These are phyloP conservation scores for Ceraclea dissimilis DNA, from an alignment of 2,888 invertebrate genomes.

Conservation along the genomic window DNA sequence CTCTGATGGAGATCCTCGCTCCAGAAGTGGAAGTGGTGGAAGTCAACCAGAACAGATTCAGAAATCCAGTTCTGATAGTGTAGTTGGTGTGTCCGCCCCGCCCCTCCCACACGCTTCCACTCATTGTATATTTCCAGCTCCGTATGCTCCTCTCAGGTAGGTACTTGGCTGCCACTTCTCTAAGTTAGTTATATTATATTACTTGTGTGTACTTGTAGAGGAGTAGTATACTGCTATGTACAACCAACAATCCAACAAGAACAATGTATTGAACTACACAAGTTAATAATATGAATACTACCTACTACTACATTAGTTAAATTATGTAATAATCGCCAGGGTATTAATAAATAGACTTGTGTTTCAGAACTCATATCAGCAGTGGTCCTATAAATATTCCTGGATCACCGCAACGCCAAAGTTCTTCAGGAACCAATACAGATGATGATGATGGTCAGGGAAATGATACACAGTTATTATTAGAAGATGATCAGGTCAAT, in stretches of 20 bases:
- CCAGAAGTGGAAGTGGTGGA: constrained; percentile 32
- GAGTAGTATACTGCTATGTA: too few species aligned
- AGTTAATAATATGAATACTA: too few species aligned
- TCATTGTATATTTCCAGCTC: constrained; percentile 29
- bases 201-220: neutral
- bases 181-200: neutral
- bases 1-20: constrained; percentile 31
- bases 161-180: too few species aligned
- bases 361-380: constrained; percentile 26
- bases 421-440: constrained; percentile 38
- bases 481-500: constrained; percentile 20
- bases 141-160: constrained; percentile 17
- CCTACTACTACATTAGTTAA: too few species aligned
- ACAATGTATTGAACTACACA: too few species aligned
- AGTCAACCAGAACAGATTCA: constrained; percentile 26
- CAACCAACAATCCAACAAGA: too few species aligned
- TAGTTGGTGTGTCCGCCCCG: constrained; percentile 29
- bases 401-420: constrained; percentile 46
- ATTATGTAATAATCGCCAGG: too few species aligned
- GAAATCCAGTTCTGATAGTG: constrained; percentile 37
- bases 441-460: constrained; percentile 43
- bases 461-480: constrained; percentile 25
- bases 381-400: constrained; percentile 61
- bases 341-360: too few species aligned
- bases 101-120: constrained; percentile 29